Percentiles rank a stretch among this genome's conserved stretches.
Conservation (phyloP, 1,140 invertebrate species). For the Eriocheir sinensis region DNA sequence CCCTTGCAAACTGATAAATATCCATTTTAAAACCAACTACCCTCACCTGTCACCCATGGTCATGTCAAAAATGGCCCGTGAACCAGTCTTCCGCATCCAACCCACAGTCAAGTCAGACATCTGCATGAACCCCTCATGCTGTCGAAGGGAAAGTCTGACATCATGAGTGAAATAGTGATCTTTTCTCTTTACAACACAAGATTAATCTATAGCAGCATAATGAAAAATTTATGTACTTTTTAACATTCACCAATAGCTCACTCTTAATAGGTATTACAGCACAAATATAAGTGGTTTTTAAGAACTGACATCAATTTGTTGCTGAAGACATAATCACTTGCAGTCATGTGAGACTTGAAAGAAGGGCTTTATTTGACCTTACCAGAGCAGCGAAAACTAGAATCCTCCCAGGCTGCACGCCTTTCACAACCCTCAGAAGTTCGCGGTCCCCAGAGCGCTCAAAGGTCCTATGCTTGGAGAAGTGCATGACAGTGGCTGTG, state of each 20-base stretch:
- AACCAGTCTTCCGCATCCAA: constrained; percentile 30
- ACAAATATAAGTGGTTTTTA: too few relatives aligned
- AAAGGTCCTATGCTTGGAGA: constrained; percentile 58
- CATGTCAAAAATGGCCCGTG: constrained; percentile 15
- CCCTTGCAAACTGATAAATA: not conserved
- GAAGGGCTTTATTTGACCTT: too few relatives aligned
- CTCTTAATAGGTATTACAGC: too few relatives aligned
- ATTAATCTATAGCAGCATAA: too few relatives aligned
- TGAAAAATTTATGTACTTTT: too few relatives aligned
- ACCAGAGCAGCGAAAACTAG: constrained; percentile 68
- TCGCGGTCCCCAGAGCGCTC: constrained; percentile 46
- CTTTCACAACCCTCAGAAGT: constrained; percentile 33
- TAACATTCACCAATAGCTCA: too few relatives aligned
- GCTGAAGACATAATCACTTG: too few relatives aligned
- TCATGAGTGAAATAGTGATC: too few relatives aligned
- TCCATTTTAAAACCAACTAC: not conserved
- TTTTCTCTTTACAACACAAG: too few relatives aligned
- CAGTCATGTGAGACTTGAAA: too few relatives aligned
- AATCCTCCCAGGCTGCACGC: constrained; percentile 66
- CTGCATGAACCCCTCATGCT: constrained; percentile 66
- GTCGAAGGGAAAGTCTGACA: not conserved
- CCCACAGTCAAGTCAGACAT: not conserved
- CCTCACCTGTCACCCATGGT: constrained; percentile 65
- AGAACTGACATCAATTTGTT: too few relatives aligned
- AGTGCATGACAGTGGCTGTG: constrained; percentile 44